Conservation (phyloP, 2,888 invertebrate species). For the Lasioglossum leucozonium region DNA sequence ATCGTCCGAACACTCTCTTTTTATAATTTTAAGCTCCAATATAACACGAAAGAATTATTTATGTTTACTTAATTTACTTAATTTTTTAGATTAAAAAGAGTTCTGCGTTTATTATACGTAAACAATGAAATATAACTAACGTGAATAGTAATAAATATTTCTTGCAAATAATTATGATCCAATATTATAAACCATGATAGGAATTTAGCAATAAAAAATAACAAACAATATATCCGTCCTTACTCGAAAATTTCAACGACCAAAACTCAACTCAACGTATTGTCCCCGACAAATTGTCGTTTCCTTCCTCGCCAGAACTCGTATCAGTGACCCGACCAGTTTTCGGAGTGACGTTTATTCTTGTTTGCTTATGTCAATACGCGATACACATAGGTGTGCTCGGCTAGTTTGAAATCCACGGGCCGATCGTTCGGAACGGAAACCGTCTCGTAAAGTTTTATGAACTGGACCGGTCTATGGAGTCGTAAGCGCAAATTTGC, state of each 20-base stretch:
- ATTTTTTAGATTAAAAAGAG: too few species aligned
- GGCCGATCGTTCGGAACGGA: constrained; percentile 17
- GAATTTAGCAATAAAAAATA: background rate
- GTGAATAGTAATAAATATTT: background rate
- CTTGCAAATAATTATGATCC: background rate
- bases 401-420: constrained; percentile 45
- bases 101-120: background rate
- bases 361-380: constrained; percentile 43
- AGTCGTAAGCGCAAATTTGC: background rate
- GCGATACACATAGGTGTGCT: constrained; percentile 43
- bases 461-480: background rate
- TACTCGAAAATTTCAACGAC: background rate
- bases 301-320: constrained; percentile 56
- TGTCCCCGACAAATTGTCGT: constrained; percentile 41
- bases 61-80: background rate
- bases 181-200: background rate
- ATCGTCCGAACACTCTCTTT: background rate
- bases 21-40: background rate
- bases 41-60: background rate
- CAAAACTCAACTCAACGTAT: constrained; percentile 34
- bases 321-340: constrained; percentile 61
- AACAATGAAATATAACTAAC: background rate
- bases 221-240: too few species aligned
- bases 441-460: constrained; percentile 14
- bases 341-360: constrained; percentile 47